Evolutionary conservation across 1,140 invertebrate genomes (phyloP).

Genomic region (Lethocerus indicus): DNA sequence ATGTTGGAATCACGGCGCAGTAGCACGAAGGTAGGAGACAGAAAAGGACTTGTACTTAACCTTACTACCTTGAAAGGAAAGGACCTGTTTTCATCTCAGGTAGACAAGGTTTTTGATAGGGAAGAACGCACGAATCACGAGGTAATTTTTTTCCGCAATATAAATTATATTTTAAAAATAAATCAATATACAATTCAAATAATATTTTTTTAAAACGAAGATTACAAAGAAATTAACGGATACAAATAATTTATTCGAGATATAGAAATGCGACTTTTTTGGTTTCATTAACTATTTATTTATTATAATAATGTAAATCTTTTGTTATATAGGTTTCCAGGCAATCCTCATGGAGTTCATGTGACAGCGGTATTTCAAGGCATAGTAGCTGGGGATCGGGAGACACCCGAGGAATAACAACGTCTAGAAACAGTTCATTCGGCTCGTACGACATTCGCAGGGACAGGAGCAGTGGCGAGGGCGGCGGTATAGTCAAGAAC

Average conservation of each 20-base stretch:
- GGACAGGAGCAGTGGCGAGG: conserved; percentile 31
- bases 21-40: conserved; percentile 22
- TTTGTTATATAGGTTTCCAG: conserved; percentile 19
- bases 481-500: conserved; percentile 57
- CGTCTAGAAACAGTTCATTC: conserved; percentile 54
- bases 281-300: not conserved
- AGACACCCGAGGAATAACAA: conserved; percentile 29
- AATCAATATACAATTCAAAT: not conserved
- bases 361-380: conserved; percentile 59
- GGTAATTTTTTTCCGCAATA: not conserved
- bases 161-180: not conserved
- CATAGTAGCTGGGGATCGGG: conserved; percentile 69
- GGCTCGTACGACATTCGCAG: conserved; percentile 56
- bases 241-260: too few relatives aligned
- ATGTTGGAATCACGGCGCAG: conserved; percentile 37
- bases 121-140: conserved; percentile 28
- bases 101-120: conserved; percentile 52
- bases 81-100: conserved; percentile 51
- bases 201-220: too few relatives aligned
- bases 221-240: too few relatives aligned
- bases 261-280: too few relatives aligned
- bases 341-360: conserved; percentile 64
- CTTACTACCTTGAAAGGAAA: conserved; percentile 34
- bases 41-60: conserved; percentile 42
- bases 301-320: not conserved